Base-by-base conservation (phyloP, 2,888 invertebrate species). In the Periphyllus acericola region DNA sequence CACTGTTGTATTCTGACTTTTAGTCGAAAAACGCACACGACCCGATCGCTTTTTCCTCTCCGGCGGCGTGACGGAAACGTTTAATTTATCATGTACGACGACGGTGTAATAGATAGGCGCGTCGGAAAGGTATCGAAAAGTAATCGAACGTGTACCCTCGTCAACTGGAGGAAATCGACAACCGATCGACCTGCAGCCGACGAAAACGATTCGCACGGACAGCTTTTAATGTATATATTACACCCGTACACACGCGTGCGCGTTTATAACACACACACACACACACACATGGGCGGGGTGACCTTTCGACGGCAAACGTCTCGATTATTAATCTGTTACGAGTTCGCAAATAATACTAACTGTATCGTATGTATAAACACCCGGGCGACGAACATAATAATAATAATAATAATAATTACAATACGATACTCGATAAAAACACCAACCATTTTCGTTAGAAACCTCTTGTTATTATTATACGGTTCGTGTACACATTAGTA, bases 171-270 rank as follows among this genome's bases (percentile, higher is more conserved):
- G 3, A 25, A 40, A 32, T 32, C 52, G 29, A 78, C n/a, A 11
- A 14, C 29, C 25, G n/a, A 66, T 66, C 66, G 66, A 68, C 68
- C 29, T 68, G 29, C 4, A 60, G 29, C 11, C 60, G 60, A 25
- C 78, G 9, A 78, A 78, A 78, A 55, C 78, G 78, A 78, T 78
- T 78, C 52, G 52, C 46, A 32, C 21, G 32, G 78, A 55, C 52
- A 32, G 76, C 29, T 52, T 76, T 29, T 1, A 34, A 46, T 3
- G 40, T 75, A 17, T 14, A 60, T 14, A 14, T 55, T 75, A 75
- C 2, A 46, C 40, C 25, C 21, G 34, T 25, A 34, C n/a, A 40
- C 17, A n/a, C n/a, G 25, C 40, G 29, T 19, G 19, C 29, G 19
- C 17, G 40, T 46, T 74, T 46, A n/a, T n/a, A n/a, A n/a, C n/a